Percentiles rank a stretch among this genome's conserved stretches.
Evolutionary conservation across 2,113 vertebrate genomes (phyloP).

Genomic region (Rhinoderma darwinii): DNA sequence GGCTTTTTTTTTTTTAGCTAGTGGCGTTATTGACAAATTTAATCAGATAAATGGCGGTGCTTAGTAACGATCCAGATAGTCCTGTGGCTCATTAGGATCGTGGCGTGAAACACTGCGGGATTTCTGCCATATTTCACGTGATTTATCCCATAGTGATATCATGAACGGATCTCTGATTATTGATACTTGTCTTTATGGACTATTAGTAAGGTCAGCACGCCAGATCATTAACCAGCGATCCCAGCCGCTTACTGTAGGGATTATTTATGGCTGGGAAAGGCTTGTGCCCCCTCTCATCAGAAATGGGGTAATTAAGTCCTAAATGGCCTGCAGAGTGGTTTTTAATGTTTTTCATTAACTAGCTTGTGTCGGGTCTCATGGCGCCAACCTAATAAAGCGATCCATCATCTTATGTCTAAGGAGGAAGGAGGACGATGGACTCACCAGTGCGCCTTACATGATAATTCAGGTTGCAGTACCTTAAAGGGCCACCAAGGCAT

Average conservation of each 20-base stretch:
- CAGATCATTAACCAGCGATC: neutral
- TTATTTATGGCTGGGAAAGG: neutral
- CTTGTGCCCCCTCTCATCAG: neutral
- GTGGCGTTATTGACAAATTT: neutral
- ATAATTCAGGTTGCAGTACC: neutral
- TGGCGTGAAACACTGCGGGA: neutral
- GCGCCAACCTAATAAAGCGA: neutral
- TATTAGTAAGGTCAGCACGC: neutral
- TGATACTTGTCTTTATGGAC: neutral
- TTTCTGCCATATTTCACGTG: neutral
- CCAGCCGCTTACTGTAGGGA: neutral
- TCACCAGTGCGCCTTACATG: neutral
- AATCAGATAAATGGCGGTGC: neutral
- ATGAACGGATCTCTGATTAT: neutral
- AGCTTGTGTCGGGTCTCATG: neutral
- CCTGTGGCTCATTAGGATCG: neutral
- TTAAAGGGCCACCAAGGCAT: neutral
- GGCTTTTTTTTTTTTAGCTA: neutral
- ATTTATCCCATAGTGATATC: neutral
- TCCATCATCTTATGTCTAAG: neutral
- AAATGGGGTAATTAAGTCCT: constrained; percentile 6
- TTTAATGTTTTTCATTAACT: constrained; percentile 9
- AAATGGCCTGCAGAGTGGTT: neutral
- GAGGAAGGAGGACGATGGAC: neutral
- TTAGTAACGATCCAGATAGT: neutral